phyloP scores from a whole-genome alignment of 2,113 vertebrate genomes.

The Peromyscus californicus region DNA sequence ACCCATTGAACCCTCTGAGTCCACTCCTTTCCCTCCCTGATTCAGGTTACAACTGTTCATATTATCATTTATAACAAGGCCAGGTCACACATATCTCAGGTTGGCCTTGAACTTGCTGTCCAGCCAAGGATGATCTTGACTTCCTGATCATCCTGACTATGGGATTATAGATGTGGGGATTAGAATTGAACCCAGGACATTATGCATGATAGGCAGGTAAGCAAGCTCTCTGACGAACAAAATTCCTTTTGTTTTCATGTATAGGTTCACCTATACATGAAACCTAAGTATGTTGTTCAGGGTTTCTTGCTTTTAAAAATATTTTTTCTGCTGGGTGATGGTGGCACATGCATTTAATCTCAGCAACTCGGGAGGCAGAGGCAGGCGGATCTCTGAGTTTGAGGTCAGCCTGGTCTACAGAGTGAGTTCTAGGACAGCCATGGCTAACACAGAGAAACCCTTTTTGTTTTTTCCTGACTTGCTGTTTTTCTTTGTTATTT shows the following conservation, averaged over 20 bases:
- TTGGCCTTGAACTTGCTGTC: neutral
- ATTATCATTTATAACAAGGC: neutral
- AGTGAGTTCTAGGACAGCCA: too few relatives aligned
- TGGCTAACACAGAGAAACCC: too few relatives aligned
- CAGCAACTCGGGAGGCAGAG: too few relatives aligned
- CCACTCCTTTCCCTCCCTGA: neutral
- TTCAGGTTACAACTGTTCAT: neutral
- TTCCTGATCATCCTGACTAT: neutral
- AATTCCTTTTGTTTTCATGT: slow-evolving; percentile 11
- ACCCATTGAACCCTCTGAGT: neutral
- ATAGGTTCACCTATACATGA: neutral
- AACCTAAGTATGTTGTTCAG: neutral
- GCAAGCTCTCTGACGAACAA: neutral
- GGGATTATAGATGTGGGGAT: neutral
- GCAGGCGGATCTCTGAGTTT: too few relatives aligned
- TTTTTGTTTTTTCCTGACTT: neutral
- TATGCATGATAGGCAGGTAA: neutral
- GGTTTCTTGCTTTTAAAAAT: slow-evolving; percentile 22
- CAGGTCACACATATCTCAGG: neutral
- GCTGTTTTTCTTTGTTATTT: slow-evolving; percentile 51
- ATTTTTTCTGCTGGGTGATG: neutral
- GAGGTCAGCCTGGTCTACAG: too few relatives aligned
- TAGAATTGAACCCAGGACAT: neutral
- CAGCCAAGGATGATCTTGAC: neutral
- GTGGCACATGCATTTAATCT: too few relatives aligned